Base-by-base conservation (phyloP, 2,113 vertebrate genomes). In the Lepisosteus osseus region DNA sequence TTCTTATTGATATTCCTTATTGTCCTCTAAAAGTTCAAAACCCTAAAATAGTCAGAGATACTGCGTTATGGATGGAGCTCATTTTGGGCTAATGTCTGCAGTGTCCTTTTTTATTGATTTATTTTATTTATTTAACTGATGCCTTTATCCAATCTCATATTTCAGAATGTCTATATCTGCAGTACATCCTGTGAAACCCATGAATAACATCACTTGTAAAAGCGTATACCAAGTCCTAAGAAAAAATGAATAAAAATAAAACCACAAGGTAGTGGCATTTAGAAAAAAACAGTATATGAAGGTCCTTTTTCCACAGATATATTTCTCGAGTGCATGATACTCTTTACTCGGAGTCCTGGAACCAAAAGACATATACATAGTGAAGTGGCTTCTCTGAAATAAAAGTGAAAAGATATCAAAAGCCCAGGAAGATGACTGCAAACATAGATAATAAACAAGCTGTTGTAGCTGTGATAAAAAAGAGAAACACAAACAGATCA, bases 401-500 rank as follows among this genome's bases (percentile, higher is more conserved):
- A 63, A 73, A 68, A 75, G 78, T 17, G 15, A 67, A 69, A 64
- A 65, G 54, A 67, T 67, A 72, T 72, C 65, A 75, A 69, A 72
- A 68, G 54, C 42, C 59, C 69, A 51, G 65, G 51, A 40, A 56
- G 4, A 4, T 57, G 61, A 75, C 63, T 67, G 62, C 67, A 66
- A 43, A 61, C 15, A 14, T 41, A 47, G 62, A 65, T 69, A 69
- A 54, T 69, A 71, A 47, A 70, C 57, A 69, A 66, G 73, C 70
- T 67, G 73, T 67, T 1, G 7, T 6, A 15, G 4, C 15, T 6
- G 68, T 41, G 9, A 80, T 67, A 72, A 68, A 76, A 66, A n/a
- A 69, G n/a, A 72, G 62, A 65, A 43, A 29, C 15, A 51, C 63
- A 66, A 45, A 66, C 65, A 64, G 62, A 51, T 72, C 42, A 42